Evolutionary conservation across 2,113 vertebrate species (phyloP), one percentile per base, ranked within the genome.

Genomic region (Laticauda laticaudata): DNA sequence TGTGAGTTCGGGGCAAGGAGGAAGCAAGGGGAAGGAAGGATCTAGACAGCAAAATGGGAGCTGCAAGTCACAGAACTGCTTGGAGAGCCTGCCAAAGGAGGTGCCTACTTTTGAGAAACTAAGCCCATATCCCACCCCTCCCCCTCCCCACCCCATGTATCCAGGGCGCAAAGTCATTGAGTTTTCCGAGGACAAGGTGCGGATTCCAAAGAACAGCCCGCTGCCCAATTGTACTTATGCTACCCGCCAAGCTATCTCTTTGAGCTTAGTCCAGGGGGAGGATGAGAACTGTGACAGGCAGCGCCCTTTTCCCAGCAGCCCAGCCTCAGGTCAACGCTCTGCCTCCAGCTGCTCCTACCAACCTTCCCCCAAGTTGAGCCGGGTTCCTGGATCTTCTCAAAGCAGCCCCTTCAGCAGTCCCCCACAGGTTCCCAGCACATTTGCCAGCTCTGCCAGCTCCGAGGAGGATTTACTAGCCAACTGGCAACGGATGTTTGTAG

Each of bases 181-280:
- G 96, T 99, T 99, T 96, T 99, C 99, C 0, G 99, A 99, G 91
- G 99, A 99, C 95, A 99, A 99, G 94, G 99, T 99, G 91, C 98
- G 98, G 94, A 99, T 99, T 93, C 99, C 99, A 20, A 99, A 98
- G 93, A 99, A 99, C 96, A 99, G 99, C 6, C 99, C 99, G 0
- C 96, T 99, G 91, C 99, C 99, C 93, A 99, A 99, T 97, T 99
- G 99, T 91, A 99, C 99, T 0, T 99, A 99, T 0, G 99, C 99
- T 56, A 99, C 99, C 0, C 97, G 99, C 54, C 99, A 99, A 97
- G 99, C 99, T 94, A 99, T 99, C 96, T 99, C 99, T 0, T 97
- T 99, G 81, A 99, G 99, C 96, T 97, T 99, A 24, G 99, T 99
- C 21, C 99, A 99, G 96, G 97, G 97, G 0, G 98, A 98, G 43